A percentile compares a stretch with the other conserved stretches of the same genome.
Conservation (phyloP, 1,140 invertebrate species). For the Drosophila azteca region DNA sequence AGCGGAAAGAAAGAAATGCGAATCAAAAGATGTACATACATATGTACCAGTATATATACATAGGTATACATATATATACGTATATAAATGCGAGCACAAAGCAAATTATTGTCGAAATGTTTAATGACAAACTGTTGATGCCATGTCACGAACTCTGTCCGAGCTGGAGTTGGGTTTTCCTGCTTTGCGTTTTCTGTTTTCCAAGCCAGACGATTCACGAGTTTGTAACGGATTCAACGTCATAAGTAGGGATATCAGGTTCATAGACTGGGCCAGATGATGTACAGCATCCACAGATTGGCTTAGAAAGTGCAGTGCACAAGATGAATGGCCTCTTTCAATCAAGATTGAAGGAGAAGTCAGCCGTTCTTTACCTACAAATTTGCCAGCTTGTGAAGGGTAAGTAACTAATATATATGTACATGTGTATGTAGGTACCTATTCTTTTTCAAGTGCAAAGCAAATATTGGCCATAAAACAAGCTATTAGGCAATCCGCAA, state of each 20-base stretch:
- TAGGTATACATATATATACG: constrained; percentile 29
- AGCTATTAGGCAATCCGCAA: background rate
- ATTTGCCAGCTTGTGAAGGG: no score
- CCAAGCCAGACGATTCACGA: constrained; percentile 64
- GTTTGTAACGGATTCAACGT: constrained; percentile 75
- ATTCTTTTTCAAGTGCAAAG: background rate
- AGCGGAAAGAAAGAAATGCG: constrained; percentile 27
- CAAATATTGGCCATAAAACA: background rate
- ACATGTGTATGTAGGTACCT: background rate
- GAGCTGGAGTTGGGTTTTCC: constrained; percentile 15
- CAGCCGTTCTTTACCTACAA: no score
- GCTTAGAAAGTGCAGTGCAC: constrained; percentile 15
- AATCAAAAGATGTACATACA: constrained; percentile 52
- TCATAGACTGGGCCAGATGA: constrained; percentile 32
- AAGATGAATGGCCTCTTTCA: constrained; percentile 13
- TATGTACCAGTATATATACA: constrained; percentile 25
- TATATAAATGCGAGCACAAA: constrained; percentile 62
- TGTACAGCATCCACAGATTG: constrained; percentile 3
- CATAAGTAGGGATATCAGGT: constrained; percentile 65
- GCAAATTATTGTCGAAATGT: constrained; percentile 83
- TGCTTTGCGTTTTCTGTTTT: constrained; percentile 13
- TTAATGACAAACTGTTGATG: constrained; percentile 83
- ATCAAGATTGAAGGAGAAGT: background rate
- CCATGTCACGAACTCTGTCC: constrained; percentile 78
- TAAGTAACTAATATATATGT: no score